Percentiles rank a stretch among this genome's conserved stretches.
phyloP scores from a whole-genome alignment of 2,113 vertebrate species.

The Craseonycteris thonglongyai region DNA sequence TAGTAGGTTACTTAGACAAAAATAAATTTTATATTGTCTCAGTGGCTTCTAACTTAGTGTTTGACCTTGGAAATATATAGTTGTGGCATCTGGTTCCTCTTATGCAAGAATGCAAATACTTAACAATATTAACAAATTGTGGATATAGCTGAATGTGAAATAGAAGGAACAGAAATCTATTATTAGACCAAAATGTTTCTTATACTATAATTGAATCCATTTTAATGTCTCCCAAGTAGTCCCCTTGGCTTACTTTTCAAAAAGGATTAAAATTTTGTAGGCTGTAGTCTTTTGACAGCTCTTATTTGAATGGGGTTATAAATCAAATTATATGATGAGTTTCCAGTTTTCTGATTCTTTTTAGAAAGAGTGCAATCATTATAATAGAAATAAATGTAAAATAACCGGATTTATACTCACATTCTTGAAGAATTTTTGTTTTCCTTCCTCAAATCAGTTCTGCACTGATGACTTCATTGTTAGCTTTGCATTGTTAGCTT shows the following conservation, averaged over 20 bases:
- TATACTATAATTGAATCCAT: not conserved
- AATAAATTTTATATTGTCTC: not conserved
- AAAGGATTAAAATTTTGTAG: not conserved
- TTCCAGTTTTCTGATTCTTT: conserved; percentile 8
- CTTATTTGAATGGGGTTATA: not conserved
- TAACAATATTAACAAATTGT: not conserved
- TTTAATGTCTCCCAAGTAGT: not conserved
- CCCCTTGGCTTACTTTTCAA: not conserved
- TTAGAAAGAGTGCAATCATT: not conserved
- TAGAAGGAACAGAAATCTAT: not conserved
- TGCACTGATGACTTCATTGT: not conserved
- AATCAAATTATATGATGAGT: not conserved
- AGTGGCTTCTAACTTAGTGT: not conserved
- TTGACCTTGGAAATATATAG: not conserved
- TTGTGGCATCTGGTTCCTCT: not conserved
- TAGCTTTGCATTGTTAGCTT: not conserved
- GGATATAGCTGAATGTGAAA: not conserved
- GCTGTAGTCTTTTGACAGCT: not conserved
- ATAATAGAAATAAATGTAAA: not conserved
- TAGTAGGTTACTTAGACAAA: not conserved
- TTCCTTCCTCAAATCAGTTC: not conserved
- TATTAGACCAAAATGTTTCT: not conserved
- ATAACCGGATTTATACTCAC: not conserved
- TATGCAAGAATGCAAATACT: not conserved
- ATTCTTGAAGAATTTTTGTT: not conserved